Base-by-base conservation (phyloP, 2,113 vertebrate species). In the Ceyx melanurus region DNA sequence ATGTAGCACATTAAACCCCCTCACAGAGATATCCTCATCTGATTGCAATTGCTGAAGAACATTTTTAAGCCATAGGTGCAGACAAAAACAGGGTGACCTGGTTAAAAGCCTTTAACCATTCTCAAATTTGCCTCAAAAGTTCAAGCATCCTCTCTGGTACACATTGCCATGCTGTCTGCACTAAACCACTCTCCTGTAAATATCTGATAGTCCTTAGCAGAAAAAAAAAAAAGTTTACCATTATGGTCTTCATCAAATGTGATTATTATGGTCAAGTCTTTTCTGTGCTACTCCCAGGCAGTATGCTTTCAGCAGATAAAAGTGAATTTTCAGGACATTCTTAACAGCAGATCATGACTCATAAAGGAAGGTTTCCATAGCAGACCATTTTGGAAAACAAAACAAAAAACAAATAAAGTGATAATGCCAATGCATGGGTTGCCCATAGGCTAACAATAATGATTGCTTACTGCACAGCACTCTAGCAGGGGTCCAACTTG, bases 151-250 rank as follows among this genome's bases (percentile, higher is more conserved):
- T 75, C n/a, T 42, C 23, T 26, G n/a, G 22, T 9, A 57, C 21
- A 16, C 53, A 9, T 8, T 51, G 57, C 48, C n/a, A 51, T 1
- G 0, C 4, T 29, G 37, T 4, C 48, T 45, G 35, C 7, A 1
- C 10, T n/a, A 40, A 76, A 29, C n/a, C 71, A 45, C 65, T 56
- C 3, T 71, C 48, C 61, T 53, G n/a, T 4, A 8, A 57, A 26
- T 40, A 61, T 8, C 62, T 65, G 45, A n/a, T 85, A 6, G 28
- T 48, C 20, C 67, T 68, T 57, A 57, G 10, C 60, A 78, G 54
- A 58, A 79, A 26, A 23, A 21, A 48, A 46, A 48, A 51, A 51
- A 88, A 53, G 23, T 8, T 92, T 28, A 6, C 45, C 15, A 1
- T 73, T 82, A 7, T 1, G 6, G 18, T 57, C 35, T 73, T 23